These are phyloP conservation scores for Propithecus coquereli DNA, from an alignment of 2,113 vertebrate species.

Conservation along the genomic window DNA sequence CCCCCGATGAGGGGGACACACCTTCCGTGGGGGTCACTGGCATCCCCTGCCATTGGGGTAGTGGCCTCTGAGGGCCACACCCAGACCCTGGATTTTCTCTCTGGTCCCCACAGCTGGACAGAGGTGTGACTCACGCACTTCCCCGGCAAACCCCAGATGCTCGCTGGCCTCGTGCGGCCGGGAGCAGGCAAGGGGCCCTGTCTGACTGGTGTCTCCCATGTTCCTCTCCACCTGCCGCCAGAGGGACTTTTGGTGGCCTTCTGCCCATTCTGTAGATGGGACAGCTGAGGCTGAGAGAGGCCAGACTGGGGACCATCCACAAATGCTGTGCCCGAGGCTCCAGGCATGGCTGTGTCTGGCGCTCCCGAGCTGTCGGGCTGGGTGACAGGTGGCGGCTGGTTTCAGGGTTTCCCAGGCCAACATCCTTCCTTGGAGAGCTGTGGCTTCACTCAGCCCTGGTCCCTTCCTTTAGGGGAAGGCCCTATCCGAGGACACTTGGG, in stretches of 20 bases:
- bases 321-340: neutral
- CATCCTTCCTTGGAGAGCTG: neutral
- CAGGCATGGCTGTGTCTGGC: neutral
- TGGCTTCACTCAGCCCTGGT: neutral
- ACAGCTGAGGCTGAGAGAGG: neutral
- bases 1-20: accelerated
- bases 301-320: neutral
- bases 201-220: neutral
- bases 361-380: neutral
- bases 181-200: accelerated
- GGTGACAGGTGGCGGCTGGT: neutral
- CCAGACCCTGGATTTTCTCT: neutral
- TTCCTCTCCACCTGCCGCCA: neutral
- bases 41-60: neutral
- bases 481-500: neutral
- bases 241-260: neutral
- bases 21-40: neutral
- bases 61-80: neutral
- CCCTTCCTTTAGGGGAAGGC: neutral
- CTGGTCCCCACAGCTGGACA: neutral
- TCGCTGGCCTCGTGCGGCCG: neutral
- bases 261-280: neutral
- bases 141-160: neutral
- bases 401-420: neutral
- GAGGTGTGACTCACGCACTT: neutral